Base-by-base conservation (phyloP, 2,113 vertebrate genomes). In the Paramisgurnus dabryanus region DNA sequence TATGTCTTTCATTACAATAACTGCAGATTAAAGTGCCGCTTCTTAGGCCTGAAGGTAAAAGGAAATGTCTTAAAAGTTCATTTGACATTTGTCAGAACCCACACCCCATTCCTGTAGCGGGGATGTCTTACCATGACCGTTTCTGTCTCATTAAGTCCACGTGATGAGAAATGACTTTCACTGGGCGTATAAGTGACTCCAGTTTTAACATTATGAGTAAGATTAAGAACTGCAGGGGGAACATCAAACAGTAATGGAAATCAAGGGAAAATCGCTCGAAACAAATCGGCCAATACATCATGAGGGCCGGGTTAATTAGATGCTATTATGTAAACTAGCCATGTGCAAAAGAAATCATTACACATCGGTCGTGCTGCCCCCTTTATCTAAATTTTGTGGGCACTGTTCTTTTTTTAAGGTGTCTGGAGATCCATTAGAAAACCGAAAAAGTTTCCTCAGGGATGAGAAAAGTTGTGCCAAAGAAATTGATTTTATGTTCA, bases 271-370 rank as follows among this genome's bases (percentile, higher is more conserved):
- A 88, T 84, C 84, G 76, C 64, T 83, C 67, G 69, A 81, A 83
- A 86, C 83, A 86, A 89, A 82, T 87, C 87, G 76, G 68, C 81
- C 86, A 89, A 89, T 89, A 87, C 69, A 89, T 87, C 86, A 85
- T 83, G 86, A 67, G 39, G 82, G 76, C 82, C 82, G 68, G 82
- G 84, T 83, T 88, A 89, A 89, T 89, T 85, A 87, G 87, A 88
- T 86, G 86, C 85, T 87, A 88, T 89, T 88, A 88, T 88, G 82
- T 87, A 88, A 88, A 85, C 87, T 87, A 85, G 79, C 82, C 87
- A 87, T 87, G 87, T 87, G 85, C 78, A 85, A 79, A 85, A 85
- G 50, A 87, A 87, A 82, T 83, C 85, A 86, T 87, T 86, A 87
- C 34, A 77, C 74, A 73, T 66, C 41, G 34, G 53, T 81, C 66